These are phyloP conservation scores for Scaptomyza cyrtandrae DNA, from an alignment of 2,888 invertebrate species.

Conservation along the genomic window DNA sequence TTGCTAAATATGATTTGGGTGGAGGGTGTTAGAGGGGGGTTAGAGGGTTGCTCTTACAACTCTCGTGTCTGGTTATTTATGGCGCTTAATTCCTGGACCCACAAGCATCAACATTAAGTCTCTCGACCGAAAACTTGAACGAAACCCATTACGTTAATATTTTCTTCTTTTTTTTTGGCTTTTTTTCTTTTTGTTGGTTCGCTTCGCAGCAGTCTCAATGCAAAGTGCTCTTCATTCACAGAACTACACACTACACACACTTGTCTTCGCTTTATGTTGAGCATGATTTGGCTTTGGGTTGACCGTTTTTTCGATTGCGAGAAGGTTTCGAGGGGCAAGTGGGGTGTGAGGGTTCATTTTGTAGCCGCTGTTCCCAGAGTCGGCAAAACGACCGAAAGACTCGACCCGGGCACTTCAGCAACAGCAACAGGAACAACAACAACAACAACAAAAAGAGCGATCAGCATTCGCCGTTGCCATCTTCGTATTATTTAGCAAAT, in stretches of 20 bases:
- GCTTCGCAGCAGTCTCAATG: conserved; percentile 43
- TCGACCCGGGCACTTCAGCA: conserved; percentile 46
- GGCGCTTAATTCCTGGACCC: conserved; percentile 50
- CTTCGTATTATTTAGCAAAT: conserved; percentile 77
- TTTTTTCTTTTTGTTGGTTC: background rate
- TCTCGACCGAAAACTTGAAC: conserved; percentile 16
- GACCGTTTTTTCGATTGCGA: conserved; percentile 9
- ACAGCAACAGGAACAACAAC: conserved; percentile 10
- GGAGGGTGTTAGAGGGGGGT: background rate
- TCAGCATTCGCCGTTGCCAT: conserved; percentile 55
- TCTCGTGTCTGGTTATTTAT: conserved; percentile 41
- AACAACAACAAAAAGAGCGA: conserved; percentile 15
- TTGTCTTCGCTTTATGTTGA: conserved; percentile 31
- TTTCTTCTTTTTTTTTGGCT: conserved; percentile 2
- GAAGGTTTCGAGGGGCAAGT: background rate
- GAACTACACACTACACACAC: conserved; percentile 52
- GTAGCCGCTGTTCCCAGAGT: conserved; percentile 48
- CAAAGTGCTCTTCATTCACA: conserved; percentile 78
- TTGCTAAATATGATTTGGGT: conserved; percentile 6
- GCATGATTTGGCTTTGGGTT: conserved; percentile 24
- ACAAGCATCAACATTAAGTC: conserved; percentile 28
- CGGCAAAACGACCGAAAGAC: conserved; percentile 21
- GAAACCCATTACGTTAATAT: conserved; percentile 23
- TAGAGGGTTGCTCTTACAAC: conserved; percentile 2
- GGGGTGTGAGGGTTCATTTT: conserved; percentile 1